Conservation (phyloP, 2,797 vertebrate species). For the Poecilia velifera region DNA sequence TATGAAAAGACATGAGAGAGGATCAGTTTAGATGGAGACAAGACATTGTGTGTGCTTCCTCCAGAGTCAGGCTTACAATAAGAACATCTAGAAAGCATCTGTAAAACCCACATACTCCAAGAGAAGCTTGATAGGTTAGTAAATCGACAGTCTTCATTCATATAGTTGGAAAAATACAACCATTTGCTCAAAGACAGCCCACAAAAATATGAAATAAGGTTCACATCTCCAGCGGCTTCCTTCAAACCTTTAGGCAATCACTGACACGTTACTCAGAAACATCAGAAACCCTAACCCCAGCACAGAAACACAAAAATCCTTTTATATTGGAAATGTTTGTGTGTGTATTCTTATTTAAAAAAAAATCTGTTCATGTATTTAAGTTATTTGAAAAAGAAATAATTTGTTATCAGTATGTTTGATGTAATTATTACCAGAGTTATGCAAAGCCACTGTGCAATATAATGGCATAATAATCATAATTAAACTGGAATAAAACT, state of each 20-base stretch:
- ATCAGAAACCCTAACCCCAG: conserved; percentile 36
- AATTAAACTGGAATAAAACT: conserved; percentile 14
- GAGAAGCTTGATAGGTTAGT: conserved; percentile 3
- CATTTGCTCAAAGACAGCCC: conserved; percentile 30
- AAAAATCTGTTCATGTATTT: conserved; percentile 7
- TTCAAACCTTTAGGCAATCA: conserved; percentile 36
- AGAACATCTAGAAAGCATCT: conserved; percentile 16
- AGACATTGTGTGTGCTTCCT: background rate
- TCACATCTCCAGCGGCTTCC: background rate
- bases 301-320: conserved; percentile 64
- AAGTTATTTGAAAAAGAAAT: conserved; percentile 16
- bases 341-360: background rate
- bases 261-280: conserved; percentile 26
- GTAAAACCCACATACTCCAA: background rate
- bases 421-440: background rate
- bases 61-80: background rate
- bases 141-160: background rate
- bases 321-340: conserved; percentile 46
- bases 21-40: conserved; percentile 1
- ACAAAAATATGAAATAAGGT: conserved; percentile 21
- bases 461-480: background rate
- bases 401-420: conserved; percentile 8
- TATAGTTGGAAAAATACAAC: background rate
- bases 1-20: conserved; percentile 21
- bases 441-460: background rate